Conservation (phyloP, 2,888 invertebrate species). For the Eugnorisma glareosa region DNA sequence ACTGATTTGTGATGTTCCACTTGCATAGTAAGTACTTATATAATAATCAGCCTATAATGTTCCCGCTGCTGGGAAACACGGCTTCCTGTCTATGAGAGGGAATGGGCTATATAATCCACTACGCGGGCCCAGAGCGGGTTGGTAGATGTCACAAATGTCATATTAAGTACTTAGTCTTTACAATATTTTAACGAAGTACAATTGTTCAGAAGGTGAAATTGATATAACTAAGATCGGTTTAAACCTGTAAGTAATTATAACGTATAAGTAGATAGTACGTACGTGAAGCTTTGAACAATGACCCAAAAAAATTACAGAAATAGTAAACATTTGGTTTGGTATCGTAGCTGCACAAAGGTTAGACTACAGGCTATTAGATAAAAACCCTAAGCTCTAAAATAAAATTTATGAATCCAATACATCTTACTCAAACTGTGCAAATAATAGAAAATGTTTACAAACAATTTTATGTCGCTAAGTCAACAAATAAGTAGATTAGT, state of each 20-base stretch:
- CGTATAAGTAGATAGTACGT: background rate
- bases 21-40: background rate
- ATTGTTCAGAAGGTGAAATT: too few relatives aligned
- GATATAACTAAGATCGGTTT: too few relatives aligned
- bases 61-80: too few relatives aligned
- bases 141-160: too few relatives aligned
- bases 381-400: conserved; percentile 12
- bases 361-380: background rate
- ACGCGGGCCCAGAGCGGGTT: too few relatives aligned
- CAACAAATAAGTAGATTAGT: conserved; percentile 41
- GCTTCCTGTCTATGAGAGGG: too few relatives aligned
- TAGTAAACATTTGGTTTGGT: too few relatives aligned
- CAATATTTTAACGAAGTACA: background rate
- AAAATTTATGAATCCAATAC: conserved; percentile 31
- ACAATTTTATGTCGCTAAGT: conserved; percentile 27
- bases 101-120: too few relatives aligned
- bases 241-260: background rate
- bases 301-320: too few relatives aligned
- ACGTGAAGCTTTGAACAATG: background rate
- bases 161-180: background rate
- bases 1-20: background rate
- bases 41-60: too few relatives aligned
- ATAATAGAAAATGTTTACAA: conserved; percentile 38
- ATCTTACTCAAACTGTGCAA: conserved; percentile 24
- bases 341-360: too few relatives aligned